A percentile compares a stretch with the other conserved stretches of the same genome.
Evolutionary conservation across 2,797 vertebrate species (phyloP).

Genomic region (Salarias fasciatus): DNA sequence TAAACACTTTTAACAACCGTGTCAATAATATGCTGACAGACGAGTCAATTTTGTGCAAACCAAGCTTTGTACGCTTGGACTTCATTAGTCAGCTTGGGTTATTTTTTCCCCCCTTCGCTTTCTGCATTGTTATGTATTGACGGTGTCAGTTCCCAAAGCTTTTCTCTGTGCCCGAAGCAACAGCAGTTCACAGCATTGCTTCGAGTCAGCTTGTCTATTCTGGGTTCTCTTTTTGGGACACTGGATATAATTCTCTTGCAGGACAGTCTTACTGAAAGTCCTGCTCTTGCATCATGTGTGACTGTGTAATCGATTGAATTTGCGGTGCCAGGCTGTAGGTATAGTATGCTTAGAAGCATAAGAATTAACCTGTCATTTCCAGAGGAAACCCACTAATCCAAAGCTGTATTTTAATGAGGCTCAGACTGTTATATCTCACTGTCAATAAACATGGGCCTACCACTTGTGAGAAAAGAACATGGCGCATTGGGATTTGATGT

Average conservation of each 20-base stretch:
- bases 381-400: not conserved
- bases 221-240: conserved; percentile 20
- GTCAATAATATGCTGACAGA: conserved; percentile 35
- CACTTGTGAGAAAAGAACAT: not conserved
- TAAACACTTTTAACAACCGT: conserved; percentile 13
- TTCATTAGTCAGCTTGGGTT: conserved; percentile 30
- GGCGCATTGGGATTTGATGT: not conserved
- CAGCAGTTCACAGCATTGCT: conserved; percentile 32
- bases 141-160: conserved; percentile 32
- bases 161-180: conserved; percentile 26
- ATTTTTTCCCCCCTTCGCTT: not conserved
- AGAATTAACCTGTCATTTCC: not conserved
- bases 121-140: conserved; percentile 42
- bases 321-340: conserved; percentile 5
- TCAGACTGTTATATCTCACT: not conserved
- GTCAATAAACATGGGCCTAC: not conserved
- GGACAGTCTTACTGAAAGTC: conserved; percentile 8
- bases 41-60: conserved; percentile 23
- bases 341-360: not conserved
- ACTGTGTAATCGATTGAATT: conserved; percentile 3
- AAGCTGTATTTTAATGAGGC: not conserved
- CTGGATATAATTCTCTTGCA: conserved; percentile 1
- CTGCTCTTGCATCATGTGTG: conserved; percentile 8
- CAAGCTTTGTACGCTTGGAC: conserved; percentile 4
- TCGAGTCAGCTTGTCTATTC: conserved; percentile 46